Evolutionary conservation across 2,797 vertebrate species (phyloP).

Genomic region (Sitta carolinensis): DNA sequence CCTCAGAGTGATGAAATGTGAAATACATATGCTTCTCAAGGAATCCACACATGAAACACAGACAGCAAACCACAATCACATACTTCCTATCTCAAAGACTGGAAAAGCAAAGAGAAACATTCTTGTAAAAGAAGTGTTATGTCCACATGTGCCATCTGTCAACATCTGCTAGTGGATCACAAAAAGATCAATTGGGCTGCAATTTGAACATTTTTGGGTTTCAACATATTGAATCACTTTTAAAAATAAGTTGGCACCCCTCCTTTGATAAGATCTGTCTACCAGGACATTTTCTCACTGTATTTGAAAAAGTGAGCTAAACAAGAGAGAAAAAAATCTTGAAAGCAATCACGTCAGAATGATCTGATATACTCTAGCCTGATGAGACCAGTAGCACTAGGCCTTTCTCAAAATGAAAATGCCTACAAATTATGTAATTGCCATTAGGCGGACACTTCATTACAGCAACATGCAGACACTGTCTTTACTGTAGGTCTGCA

Average conservation of each 20-base stretch:
- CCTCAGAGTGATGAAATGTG: not conserved
- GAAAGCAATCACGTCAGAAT: not conserved
- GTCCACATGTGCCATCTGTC: conserved; percentile 4
- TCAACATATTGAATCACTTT: not conserved
- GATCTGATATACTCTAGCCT: not conserved
- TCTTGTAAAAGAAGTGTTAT: not conserved
- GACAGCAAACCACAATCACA: not conserved
- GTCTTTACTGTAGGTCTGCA: not conserved
- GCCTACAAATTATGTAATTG: not conserved
- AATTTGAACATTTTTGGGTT: not conserved
- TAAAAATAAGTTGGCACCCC: not conserved
- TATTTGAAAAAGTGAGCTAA: not conserved
- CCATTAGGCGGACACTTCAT: not conserved
- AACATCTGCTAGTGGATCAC: not conserved
- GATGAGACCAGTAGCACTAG: not conserved
- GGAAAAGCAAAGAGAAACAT: conserved; percentile 28
- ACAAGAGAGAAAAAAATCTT: not conserved
- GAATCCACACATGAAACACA: not conserved
- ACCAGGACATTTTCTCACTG: not conserved
- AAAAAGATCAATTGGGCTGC: not conserved
- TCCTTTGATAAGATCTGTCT: not conserved
- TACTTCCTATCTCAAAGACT: not conserved
- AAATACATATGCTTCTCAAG: not conserved
- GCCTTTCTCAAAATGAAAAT: not conserved
- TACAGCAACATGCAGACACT: not conserved